Evolutionary conservation across 2,113 vertebrate species (phyloP).

Genomic region (Gallinago paraguaiae): DNA sequence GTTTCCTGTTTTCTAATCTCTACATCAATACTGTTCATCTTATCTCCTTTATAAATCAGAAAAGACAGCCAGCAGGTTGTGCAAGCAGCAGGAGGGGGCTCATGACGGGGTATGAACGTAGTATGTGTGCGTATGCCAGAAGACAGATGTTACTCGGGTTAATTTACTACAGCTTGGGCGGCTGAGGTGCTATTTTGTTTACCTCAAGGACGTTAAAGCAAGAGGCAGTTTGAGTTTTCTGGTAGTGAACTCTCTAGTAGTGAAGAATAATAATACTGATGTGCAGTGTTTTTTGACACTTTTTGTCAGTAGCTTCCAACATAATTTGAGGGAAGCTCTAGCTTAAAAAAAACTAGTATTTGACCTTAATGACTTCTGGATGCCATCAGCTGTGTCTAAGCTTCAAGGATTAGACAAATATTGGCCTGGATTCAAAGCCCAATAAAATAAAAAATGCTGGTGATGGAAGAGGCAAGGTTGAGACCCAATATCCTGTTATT

Average conservation of each 20-base stretch:
- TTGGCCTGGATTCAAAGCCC: neutral
- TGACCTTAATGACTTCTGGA: neutral
- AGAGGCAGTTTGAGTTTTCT: neutral
- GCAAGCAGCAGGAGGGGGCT: conserved; percentile 28
- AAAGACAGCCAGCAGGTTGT: neutral
- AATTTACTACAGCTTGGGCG: neutral
- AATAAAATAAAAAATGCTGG: neutral
- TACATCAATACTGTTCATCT: conserved; percentile 34
- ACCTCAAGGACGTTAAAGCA: neutral
- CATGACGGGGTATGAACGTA: neutral
- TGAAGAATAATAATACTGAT: neutral
- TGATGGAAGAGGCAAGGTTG: neutral
- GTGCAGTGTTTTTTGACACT: neutral
- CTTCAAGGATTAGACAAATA: neutral
- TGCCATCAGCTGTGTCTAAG: neutral
- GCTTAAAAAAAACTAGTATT: neutral
- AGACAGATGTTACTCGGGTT: neutral
- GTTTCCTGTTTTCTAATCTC: conserved; percentile 77
- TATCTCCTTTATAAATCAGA: conserved; percentile 55
- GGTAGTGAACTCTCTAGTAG: neutral
- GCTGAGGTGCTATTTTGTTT: neutral
- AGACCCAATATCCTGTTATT: neutral
- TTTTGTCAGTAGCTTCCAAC: neutral
- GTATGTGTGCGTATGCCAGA: neutral
- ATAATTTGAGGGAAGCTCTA: neutral